Evolutionary conservation across 2,797 vertebrate genomes (phyloP), one percentile per base, ranked within the genome.

Genomic region (Pagetopsis macropterus): DNA sequence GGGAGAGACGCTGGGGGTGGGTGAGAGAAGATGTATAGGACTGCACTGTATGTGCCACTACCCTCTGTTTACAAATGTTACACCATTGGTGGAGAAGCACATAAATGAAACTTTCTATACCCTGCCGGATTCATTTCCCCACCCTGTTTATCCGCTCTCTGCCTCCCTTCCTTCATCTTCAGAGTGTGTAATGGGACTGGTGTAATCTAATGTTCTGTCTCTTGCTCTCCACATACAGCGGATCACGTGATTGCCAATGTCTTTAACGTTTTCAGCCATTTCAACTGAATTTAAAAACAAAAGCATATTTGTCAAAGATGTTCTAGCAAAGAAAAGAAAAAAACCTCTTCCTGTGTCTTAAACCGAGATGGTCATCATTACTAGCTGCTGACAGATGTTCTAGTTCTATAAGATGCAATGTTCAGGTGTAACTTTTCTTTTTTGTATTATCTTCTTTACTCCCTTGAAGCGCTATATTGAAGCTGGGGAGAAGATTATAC

Each of bases 321-420:
- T 88, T 88, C 70, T 84, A 73, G 84, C 74, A 85, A 87, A 85
- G 76, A 81, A 78, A 82, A 79, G 70, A 76, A 68, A 74, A 73
- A 9, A 75, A 74, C 70, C 78, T 84, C 82, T 90, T 91, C 85
- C 88, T 90, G 93, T 93, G 93, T 94, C 92, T 93, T 92, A 94
- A 92, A 89, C 87, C 83, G 65, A 88, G 75, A 88, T 87, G 89
- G 84, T 91, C 86, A 65, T 87, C 82, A 83, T 89, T 87, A 86
- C 68, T 88, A 93, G 92, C 91, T 92, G 92, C 89, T 93, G 88
- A 90, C 86, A 90, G 85, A 88, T 88, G 87, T 92, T 91, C 84
- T 93, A 88, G 91, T 92, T 90, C 84, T 89, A 86, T 83, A 85
- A 92, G 81, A 93, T 91, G 88, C 93, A 90, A 89, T 70, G 91